These are phyloP conservation scores for Drosophila bocki DNA, from an alignment of 1,140 invertebrate species.

Conservation along the genomic window DNA sequence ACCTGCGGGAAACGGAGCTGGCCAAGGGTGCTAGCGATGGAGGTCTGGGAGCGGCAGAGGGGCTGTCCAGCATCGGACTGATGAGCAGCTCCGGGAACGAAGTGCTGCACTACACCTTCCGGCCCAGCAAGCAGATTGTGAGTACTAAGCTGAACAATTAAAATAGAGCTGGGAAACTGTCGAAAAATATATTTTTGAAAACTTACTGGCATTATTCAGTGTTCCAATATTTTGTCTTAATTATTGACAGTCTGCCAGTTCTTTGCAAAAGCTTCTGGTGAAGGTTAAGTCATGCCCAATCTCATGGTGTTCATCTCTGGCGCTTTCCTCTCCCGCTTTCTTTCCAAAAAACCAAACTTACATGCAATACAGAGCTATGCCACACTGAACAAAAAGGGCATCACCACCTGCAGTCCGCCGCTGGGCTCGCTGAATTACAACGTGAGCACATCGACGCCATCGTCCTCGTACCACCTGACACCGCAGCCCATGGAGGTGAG, in stretches of 20 bases:
- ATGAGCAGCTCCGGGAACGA: conserved; percentile 78
- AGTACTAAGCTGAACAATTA: conserved; percentile 43
- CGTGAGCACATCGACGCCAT: conserved; percentile 76
- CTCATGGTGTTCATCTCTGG: conserved; percentile 36
- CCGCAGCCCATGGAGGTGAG: conserved; percentile 85
- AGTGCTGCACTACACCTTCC: conserved; percentile 84
- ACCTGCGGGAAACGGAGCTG: conserved; percentile 66
- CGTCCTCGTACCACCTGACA: conserved; percentile 81
- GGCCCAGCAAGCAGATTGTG: conserved; percentile 85
- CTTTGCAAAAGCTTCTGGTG: conserved; percentile 12
- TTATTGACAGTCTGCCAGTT: conserved; percentile 7
- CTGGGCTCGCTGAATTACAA: conserved; percentile 69
- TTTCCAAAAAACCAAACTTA: background rate
- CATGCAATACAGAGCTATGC: conserved; percentile 76
- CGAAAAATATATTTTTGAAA: background rate
- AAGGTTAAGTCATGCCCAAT: conserved; percentile 3
- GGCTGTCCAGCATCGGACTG: conserved; percentile 60
- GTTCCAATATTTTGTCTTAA: background rate
- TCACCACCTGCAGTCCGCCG: conserved; percentile 84
- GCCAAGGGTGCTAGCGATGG: conserved; percentile 45
- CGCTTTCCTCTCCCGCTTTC: conserved; percentile 13
- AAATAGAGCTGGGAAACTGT: conserved; percentile 3
- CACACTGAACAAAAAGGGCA: conserved; percentile 84
- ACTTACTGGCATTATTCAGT: background rate
- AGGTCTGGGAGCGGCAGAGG: conserved; percentile 36